Evolutionary conservation across 2,113 vertebrate genomes (phyloP).

Genomic region (Emydocephalus ijimae): DNA sequence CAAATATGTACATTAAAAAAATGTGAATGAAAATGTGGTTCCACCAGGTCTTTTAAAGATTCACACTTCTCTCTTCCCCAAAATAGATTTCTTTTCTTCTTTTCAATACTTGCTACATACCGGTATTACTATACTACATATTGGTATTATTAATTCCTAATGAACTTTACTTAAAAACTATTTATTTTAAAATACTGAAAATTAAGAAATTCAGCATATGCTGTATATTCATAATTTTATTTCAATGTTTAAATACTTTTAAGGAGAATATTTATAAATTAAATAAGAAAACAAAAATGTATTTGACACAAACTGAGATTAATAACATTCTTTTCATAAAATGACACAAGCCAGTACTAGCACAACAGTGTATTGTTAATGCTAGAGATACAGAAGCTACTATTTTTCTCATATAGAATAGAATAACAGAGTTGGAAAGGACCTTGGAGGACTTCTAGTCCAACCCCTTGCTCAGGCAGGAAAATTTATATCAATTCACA

Average conservation of each 20-base stretch:
- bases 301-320: slow-evolving; percentile 30
- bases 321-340: slow-evolving; percentile 45
- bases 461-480: no score
- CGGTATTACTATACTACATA: no score
- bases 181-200: neutral
- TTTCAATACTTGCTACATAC: neutral
- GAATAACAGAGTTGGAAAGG: no score
- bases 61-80: neutral
- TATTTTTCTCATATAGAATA: no score
- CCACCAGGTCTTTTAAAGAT: neutral
- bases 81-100: neutral
- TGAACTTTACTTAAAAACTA: neutral
- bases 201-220: fast-evolving
- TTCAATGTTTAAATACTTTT: neutral
- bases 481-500: no score
- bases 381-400: neutral
- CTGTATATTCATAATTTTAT: neutral
- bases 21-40: neutral
- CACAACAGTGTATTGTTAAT: slow-evolving; percentile 58
- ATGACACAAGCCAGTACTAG: slow-evolving; percentile 49
- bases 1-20: neutral
- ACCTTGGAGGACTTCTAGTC: no score
- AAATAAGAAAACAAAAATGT: neutral
- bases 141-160: neutral
- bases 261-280: neutral